phyloP scores from a whole-genome alignment of 2,888 invertebrate genomes.

The Acleris laterana region DNA sequence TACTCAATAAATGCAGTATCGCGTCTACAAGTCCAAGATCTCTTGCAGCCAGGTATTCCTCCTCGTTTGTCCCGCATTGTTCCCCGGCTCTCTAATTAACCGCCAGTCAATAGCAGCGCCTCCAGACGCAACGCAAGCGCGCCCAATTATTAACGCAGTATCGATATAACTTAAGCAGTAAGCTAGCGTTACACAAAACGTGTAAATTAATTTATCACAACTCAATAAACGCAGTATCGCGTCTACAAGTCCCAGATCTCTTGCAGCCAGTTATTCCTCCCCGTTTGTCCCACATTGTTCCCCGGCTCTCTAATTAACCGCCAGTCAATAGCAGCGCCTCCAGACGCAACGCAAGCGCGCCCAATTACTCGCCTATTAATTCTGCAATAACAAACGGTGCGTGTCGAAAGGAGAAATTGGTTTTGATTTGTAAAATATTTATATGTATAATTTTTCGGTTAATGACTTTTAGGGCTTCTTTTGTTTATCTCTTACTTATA shows the following conservation, averaged over 20 bases:
- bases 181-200: too few species aligned
- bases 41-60: slow-evolving; percentile 31
- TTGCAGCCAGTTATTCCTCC: slow-evolving; percentile 35
- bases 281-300: slow-evolving; percentile 40
- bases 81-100: too few species aligned
- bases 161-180: too few species aligned
- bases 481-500: too few species aligned
- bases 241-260: slow-evolving; percentile 3
- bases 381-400: slow-evolving; percentile 40
- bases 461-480: too few species aligned
- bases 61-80: too few species aligned
- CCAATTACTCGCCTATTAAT: slow-evolving; percentile 46
- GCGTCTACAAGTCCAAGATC: background rate
- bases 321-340: slow-evolving; percentile 41
- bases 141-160: slow-evolving; percentile 44
- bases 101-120: slow-evolving; percentile 41
- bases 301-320: slow-evolving; percentile 39
- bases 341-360: slow-evolving; percentile 39
- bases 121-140: slow-evolving; percentile 39
- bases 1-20: background rate
- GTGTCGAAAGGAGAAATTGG: slow-evolving; percentile 20
- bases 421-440: slow-evolving; percentile 4
- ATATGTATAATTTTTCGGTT: background rate
- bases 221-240: background rate
- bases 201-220: background rate